Base-by-base conservation (phyloP, 1,140 invertebrate genomes). In the Sarcophaga peregrina region DNA sequence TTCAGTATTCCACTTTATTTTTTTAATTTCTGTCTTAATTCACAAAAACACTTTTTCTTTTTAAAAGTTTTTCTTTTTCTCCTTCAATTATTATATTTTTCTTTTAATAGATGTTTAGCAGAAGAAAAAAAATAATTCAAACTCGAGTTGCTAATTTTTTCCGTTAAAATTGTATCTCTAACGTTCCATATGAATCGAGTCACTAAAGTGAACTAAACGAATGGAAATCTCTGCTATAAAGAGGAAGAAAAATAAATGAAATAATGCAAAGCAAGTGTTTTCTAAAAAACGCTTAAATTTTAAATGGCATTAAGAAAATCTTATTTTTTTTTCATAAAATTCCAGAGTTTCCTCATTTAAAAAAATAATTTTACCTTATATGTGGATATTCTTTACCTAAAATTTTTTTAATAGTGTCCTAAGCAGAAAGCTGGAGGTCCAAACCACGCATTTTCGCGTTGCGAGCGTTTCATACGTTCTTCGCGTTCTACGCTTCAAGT, bases 121-220 rank as follows among this genome's bases (percentile, higher is more conserved):
- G 37, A 11, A 75, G 47, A 80, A 52, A 80, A 80, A 80, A 54
- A 76, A 78, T 78, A 76, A 78, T 78, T 78, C 80, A 81, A 81
- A 58, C 52, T 62, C 45, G 9, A 62, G 50, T 54, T 81, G 58
- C 48, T 80, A 20, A 9, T 81, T 37, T 80, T 48, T 54, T 50
- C 58, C 52, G 58, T 62, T 62, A 13, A 45, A 20, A 9, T 62
- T 37, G 37, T 62, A 46, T 81, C 25, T 47, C 9, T 62, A 62
- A 80, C 62, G 74, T 82, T 82, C 73, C 74, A 62, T 74, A 83
- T 54, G 73, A 62, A 54, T 76, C 83, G 83, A 83, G 83, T 46
- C 83, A 83, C 83, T 82, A 78, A 83, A 82, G 82, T 83, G 83
- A 83, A 83, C 83, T 83, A 80, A 83, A 75, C 52, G 58, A 68